Conservation (phyloP, 2,888 invertebrate genomes). For the Oscheius myriophilus region DNA sequence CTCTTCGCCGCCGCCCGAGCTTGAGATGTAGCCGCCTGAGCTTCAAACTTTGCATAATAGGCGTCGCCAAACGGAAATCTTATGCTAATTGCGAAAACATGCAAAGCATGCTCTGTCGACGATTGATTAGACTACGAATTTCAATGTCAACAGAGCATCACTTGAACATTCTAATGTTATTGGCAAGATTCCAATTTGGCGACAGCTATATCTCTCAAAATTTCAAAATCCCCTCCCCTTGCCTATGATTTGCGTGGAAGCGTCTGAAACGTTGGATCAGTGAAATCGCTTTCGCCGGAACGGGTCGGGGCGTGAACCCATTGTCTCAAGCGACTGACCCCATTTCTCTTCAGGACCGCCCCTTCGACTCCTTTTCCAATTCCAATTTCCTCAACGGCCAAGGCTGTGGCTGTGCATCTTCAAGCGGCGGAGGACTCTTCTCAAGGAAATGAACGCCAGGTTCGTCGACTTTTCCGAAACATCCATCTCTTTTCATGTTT, state of each 20-base stretch:
- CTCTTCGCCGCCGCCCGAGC: no score
- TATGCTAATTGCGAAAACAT: no score
- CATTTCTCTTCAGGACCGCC: slow-evolving; percentile 32
- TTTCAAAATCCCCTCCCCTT: not conserved
- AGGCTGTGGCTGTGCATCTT: slow-evolving; percentile 34
- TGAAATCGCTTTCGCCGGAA: not conserved
- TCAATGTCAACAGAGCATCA: no score
- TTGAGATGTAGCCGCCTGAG: no score
- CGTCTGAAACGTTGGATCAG: no score
- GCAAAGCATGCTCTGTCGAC: no score
- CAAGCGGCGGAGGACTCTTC: slow-evolving; percentile 49
- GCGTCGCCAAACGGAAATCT: no score
- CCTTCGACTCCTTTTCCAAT: slow-evolving; percentile 40
- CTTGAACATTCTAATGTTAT: no score
- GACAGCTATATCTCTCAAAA: no score
- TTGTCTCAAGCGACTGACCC: slow-evolving; percentile 27
- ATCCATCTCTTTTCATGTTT: not conserved
- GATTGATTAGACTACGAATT: no score
- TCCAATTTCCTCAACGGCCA: slow-evolving; percentile 29
- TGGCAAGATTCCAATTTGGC: no score
- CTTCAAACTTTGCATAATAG: no score
- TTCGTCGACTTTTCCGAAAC: slow-evolving; percentile 28
- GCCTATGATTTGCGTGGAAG: not conserved
- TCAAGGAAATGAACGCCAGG: slow-evolving; percentile 49
- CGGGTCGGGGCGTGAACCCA: slow-evolving; percentile 20